Evolutionary conservation across 2,797 vertebrate species (phyloP).

Genomic region (Anomalospiza imberbis): DNA sequence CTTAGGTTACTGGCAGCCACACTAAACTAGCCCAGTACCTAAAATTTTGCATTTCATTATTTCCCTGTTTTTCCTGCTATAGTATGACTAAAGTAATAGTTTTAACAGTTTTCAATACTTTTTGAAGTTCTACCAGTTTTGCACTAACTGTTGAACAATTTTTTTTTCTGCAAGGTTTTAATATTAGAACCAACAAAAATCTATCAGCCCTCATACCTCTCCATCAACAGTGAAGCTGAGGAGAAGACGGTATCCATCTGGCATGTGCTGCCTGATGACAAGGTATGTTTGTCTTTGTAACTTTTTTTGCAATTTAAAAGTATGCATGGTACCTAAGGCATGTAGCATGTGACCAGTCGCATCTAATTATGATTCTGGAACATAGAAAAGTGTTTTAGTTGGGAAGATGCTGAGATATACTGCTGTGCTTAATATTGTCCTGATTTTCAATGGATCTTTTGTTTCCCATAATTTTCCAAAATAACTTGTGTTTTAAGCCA

Average conservation of each 20-base stretch:
- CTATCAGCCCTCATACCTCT: conserved; percentile 95
- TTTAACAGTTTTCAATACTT: neutral
- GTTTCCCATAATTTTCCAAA: neutral
- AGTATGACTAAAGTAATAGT: neutral
- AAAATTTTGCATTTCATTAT: neutral
- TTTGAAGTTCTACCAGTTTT: neutral
- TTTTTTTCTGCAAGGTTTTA: conserved; percentile 81
- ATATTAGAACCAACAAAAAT: conserved; percentile 97
- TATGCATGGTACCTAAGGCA: neutral
- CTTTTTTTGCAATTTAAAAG: neutral
- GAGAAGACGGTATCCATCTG: conserved; percentile 95
- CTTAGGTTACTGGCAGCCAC: neutral
- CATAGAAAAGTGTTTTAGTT: neutral
- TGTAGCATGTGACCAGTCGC: neutral
- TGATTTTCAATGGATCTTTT: neutral
- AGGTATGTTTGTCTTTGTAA: conserved; percentile 73
- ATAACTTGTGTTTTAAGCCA: neutral
- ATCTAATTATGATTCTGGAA: neutral
- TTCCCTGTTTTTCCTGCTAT: neutral
- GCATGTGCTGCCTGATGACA: conserved; percentile 94
- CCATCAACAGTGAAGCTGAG: conserved; percentile 95
- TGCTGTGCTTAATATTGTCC: neutral
- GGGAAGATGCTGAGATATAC: neutral
- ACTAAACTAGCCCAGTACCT: neutral
- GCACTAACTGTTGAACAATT: neutral